Evolutionary conservation across 2,888 invertebrate species (phyloP).

Genomic region (Pristionchus fissidentatus): DNA sequence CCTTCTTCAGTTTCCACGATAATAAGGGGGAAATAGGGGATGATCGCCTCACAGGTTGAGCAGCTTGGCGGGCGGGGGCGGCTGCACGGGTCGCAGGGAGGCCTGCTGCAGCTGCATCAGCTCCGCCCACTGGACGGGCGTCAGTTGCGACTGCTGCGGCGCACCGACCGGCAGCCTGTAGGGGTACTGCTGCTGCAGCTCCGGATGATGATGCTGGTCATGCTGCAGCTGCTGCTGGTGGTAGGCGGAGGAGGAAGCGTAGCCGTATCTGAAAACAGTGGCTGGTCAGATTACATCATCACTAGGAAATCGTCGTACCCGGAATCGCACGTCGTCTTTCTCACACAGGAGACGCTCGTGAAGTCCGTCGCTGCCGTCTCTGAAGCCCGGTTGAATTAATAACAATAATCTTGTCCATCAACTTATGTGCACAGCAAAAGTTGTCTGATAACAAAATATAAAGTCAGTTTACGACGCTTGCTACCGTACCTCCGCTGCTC

Average conservation of each 20-base stretch:
- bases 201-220: neutral
- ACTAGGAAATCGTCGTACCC: neutral
- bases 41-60: constrained; percentile 21
- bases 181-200: neutral
- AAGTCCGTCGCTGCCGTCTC: constrained; percentile 20
- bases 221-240: neutral
- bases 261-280: neutral
- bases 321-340: neutral
- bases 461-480: no score
- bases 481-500: neutral
- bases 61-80: neutral
- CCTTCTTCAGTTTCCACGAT: no score
- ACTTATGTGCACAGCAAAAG: no score
- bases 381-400: neutral
- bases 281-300: neutral
- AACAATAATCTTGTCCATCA: neutral
- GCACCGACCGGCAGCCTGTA: neutral
- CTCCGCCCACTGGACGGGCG: constrained; percentile 34
- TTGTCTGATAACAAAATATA: no score
- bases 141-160: neutral
- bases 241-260: neutral
- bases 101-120: constrained; percentile 12
- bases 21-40: no score
- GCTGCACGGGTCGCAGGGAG: neutral
- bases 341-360: constrained; percentile 21